Base-by-base conservation (phyloP, 2,888 invertebrate species). In the Opisthograptis luteolata region DNA sequence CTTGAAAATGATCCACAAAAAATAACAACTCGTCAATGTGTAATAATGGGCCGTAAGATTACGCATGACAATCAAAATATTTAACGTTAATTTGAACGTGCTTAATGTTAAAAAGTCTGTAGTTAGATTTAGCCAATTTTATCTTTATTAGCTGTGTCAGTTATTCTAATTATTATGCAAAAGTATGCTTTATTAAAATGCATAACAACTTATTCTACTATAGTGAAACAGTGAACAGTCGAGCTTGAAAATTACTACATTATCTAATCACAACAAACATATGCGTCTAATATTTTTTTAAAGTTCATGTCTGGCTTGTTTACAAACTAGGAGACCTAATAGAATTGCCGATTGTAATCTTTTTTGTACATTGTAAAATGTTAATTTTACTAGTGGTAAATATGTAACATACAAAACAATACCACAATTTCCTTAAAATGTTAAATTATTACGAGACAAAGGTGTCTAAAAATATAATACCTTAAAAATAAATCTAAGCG, bases 401-500 rank as follows among this genome's bases (percentile, higher is more conserved):
- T 46, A 55, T 50, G 31, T 57, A n/a, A 57, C 48, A 54, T 36
- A 53, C 39, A 51, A 47, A 31, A 32, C 13, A 44, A 55, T 25
- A 50, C 49, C 39, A 49, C 43, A 55, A 55, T 53, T 52, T 55
- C 42, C 48, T 53, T 57, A 57, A 12, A 34, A 43, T 44, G 28
- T 48, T 51, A 51, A 55, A 58, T 42, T 47, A 53, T 53, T 28
- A 35, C 36, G 55, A 30, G 52, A 39, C 53, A 50, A 60, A 58
- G 34, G 44, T 40, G 31, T 50, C 28, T 34, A 44, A 50, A 50
- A 50, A 45, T 50, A 44, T 28, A 39, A 27, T 43, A 49, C 49
- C 49, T 32, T 19, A 37, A 49, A 34, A 25, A 41, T 48, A 30
- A 35, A 32, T 9, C 12, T 14, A 10, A 30, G 28, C 41, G 22